phyloP scores from a whole-genome alignment of 2,113 vertebrate genomes.

The Pseudonaja textilis region DNA sequence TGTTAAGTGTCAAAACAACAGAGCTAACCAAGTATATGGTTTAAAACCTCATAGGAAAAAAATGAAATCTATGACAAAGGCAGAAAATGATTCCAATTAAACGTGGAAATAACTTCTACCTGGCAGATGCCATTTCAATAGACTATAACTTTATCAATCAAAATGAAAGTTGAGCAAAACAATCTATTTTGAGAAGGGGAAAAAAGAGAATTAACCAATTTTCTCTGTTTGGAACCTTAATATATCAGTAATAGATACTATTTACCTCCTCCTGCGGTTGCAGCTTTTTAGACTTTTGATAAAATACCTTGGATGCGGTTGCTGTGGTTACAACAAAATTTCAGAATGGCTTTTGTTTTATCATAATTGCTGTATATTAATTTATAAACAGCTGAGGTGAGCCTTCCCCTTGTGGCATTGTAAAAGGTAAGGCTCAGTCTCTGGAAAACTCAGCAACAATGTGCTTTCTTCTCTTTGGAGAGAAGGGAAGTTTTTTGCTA shows the following conservation, averaged over 20 bases:
- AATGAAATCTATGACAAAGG: constrained; percentile 40
- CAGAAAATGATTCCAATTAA: constrained; percentile 50
- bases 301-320: constrained; percentile 72
- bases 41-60: constrained; percentile 14
- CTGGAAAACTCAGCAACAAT: constrained; percentile 63
- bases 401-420: constrained; percentile 63
- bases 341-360: constrained; percentile 73
- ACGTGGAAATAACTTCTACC: constrained; percentile 61
- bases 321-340: constrained; percentile 73
- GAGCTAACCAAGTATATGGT: constrained; percentile 42
- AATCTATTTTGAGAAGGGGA: constrained; percentile 41
- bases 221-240: constrained; percentile 67
- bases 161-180: constrained; percentile 61
- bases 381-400: constrained; percentile 73
- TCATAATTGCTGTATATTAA: constrained; percentile 75
- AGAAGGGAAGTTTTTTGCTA: constrained; percentile 60
- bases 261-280: constrained; percentile 65
- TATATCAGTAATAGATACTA: constrained; percentile 78
- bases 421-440: constrained; percentile 64
- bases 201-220: constrained; percentile 69
- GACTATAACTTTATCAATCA: constrained; percentile 62
- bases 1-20: constrained; percentile 43
- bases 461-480: constrained; percentile 57
- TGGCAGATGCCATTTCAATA: constrained; percentile 59
- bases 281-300: constrained; percentile 69